Base-by-base conservation (phyloP, 1,140 invertebrate genomes). In the Asbolus verrucosus region DNA sequence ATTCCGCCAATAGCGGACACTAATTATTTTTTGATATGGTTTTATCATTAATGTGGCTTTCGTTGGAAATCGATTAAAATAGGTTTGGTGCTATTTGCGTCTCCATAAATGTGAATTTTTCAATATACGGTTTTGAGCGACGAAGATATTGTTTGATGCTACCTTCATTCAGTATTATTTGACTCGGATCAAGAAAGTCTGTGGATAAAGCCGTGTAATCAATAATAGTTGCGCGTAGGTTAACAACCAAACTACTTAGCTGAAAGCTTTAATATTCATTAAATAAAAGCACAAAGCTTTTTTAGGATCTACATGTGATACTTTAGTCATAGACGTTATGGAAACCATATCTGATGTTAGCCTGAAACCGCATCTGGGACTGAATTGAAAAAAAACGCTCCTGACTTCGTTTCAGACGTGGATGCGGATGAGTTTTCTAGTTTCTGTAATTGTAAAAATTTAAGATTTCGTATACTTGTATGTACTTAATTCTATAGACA, bases 251-350 rank as follows among this genome's bases (percentile, higher is more conserved):
- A 54, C 43, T 50, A 50, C 46, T 19, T 54, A 54, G 19, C 21
- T 62, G 30, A 39, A 62, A 62, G 59, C 59, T 62, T 62, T 62
- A 62, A 62, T 62, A 60, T 31, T 13, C 14, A 54, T 11, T 54
- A 21, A 63, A 63, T n/a, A 43, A 59, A 63, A 33, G 61, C 31
- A 65, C 61, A 65, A 65, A 65, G 61, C 61, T 65, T 41, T n/a
- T 65, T 21, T 65, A 30, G 24, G 21, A 41, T 65, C 27, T 65
- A 43, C 38, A 39, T 39, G 61, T 65, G 61, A 65, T 39, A 65
- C 16, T 59, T n/a, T 43, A 41, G 19, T 46, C 8, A 13, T 31
- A 54, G 21, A 15, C 31, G 33, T 63, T 24, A n/a, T n/a, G n/a
- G n/a, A n/a, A n/a, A n/a, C n/a, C n/a, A n/a, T n/a, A n/a, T n/a